Evolutionary conservation across 2,797 vertebrate genomes (phyloP).

Genomic region (Merluccius polli): DNA sequence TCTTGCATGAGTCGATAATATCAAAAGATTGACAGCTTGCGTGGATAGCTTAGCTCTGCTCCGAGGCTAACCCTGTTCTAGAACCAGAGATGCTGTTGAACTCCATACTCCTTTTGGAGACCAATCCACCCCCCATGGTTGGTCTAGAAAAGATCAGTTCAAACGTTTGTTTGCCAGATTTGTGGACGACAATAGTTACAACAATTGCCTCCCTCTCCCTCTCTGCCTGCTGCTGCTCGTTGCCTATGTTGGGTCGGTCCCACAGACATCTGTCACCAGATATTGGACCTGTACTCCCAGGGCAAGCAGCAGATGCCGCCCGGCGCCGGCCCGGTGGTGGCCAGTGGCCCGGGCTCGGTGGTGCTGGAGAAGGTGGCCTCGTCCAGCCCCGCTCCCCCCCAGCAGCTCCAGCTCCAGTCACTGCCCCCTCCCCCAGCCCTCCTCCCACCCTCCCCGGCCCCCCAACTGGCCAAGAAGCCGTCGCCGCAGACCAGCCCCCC

Average conservation of each 20-base stretch:
- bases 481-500: constrained; percentile 92
- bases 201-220: not conserved
- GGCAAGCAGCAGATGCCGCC: constrained; percentile 88
- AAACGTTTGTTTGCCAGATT: not conserved
- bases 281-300: constrained; percentile 96
- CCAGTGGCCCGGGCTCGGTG: not conserved
- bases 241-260: constrained; percentile 33
- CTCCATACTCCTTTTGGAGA: not conserved
- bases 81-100: not conserved
- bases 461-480: constrained; percentile 82
- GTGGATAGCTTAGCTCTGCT: not conserved
- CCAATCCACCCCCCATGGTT: not conserved
- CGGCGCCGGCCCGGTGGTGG: not conserved
- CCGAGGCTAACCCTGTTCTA: not conserved
- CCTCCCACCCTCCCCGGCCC: constrained; percentile 53
- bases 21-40: not conserved
- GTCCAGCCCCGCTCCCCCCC: constrained; percentile 61
- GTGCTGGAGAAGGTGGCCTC: constrained; percentile 6
- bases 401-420: constrained; percentile 81
- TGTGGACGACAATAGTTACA: not conserved
- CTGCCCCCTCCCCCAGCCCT: constrained; percentile 36
- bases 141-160: not conserved
- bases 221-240: constrained; percentile 77
- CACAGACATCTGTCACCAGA: constrained; percentile 96
- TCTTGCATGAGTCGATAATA: not conserved